Evolutionary conservation across 2,888 invertebrate species (phyloP).

Genomic region (Protonemura montana): DNA sequence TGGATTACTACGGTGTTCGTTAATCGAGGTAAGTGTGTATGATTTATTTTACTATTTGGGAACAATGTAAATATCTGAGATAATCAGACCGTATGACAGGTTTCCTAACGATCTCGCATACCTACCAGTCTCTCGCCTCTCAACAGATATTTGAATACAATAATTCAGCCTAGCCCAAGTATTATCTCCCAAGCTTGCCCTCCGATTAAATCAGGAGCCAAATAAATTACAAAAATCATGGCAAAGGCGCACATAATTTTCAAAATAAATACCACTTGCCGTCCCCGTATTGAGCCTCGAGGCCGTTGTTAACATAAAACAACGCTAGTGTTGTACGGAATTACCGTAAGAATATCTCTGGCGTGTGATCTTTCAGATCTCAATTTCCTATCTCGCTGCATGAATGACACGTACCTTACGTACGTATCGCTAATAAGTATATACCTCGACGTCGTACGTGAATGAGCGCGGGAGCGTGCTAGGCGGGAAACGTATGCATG

Average conservation of each 20-base stretch:
- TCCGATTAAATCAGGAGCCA: constrained; percentile 7
- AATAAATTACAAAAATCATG: neutral
- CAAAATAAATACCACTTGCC: neutral
- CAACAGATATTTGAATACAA: neutral
- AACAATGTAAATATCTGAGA: neutral
- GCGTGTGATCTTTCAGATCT: neutral
- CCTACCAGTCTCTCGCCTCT: constrained; percentile 1
- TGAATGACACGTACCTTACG: neutral
- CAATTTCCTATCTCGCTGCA: neutral
- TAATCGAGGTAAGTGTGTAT: neutral
- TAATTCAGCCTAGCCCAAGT: neutral
- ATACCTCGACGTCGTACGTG: neutral
- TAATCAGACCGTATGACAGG: constrained; percentile 12
- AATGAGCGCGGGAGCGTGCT: neutral
- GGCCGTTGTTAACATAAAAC: neutral
- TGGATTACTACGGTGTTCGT: neutral
- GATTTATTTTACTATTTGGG: neutral
- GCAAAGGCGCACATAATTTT: neutral
- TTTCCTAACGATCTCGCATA: constrained; percentile 7
- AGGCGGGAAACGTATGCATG: constrained; percentile 12
- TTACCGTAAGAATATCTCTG: neutral
- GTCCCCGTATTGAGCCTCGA: neutral
- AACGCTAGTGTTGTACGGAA: neutral
- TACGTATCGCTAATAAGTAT: neutral
- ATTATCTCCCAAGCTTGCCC: neutral